Base-by-base conservation (phyloP, 1,140 invertebrate species). In the Gryon sp. region DNA sequence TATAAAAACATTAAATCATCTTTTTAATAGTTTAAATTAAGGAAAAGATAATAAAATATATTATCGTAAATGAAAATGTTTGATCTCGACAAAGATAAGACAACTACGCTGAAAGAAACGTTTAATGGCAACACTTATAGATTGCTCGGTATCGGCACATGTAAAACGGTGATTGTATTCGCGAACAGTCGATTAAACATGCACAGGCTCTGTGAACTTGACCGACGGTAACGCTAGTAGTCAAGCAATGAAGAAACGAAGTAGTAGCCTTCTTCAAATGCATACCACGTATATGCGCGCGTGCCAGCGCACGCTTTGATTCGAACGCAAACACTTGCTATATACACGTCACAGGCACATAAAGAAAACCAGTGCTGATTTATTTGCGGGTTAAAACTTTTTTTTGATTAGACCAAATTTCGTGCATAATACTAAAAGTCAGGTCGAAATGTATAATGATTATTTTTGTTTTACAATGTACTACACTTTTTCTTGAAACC, bases 231-330 rank as follows among this genome's bases (percentile, higher is more conserved):
- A 62, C 30, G 60, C 62, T 36, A 11, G 55, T 60, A 60, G 43
- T 26, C 53, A 34, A 74, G 26, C 50, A 22, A 55, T 55, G 62
- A 43, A 75, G 62, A 62, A 66, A 68, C 72, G 36, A 66, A 68
- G 72, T 68, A 60, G 48, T 62, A 68, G 60, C 62, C 70, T 65
- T 66, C 53, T 66, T 74, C 41, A 38, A 66, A 74, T 60, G 36
- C 52, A 50, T 45, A 45, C 52, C 60, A 74, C 43, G 70, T 60
- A 65, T 30, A 48, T 11, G 59, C 45, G 53, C 70, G 70, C 69
- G 50, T 73, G 69, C 69, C 69, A 63, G 40, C 15, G 50, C 50
- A 72, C 68, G 69, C 69, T 73, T 65, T 32, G 68, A 72, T 55
- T 53, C 52, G 38, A 18, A 14, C 65, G 30, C 40, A 57, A 36